These are phyloP conservation scores for Cephus rjabovi DNA, from an alignment of 2,888 invertebrate species.

Conservation along the genomic window DNA sequence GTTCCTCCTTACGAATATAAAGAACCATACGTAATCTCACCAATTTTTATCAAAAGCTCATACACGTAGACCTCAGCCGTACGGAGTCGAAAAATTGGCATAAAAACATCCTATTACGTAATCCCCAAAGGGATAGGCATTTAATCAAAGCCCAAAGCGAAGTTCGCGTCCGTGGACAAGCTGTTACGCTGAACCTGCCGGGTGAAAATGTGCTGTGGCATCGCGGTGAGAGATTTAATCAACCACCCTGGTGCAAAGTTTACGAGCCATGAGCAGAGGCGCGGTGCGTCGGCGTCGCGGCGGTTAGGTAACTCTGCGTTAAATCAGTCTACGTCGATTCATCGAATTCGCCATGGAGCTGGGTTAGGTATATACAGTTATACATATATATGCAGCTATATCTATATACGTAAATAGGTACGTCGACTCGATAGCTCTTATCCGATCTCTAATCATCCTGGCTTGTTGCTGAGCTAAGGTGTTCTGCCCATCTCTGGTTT, in stretches of 20 bases:
- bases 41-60: background rate
- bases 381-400: background rate
- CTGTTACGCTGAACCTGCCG: background rate
- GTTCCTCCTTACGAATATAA: background rate
- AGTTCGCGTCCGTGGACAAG: slow-evolving; percentile 1
- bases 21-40: background rate
- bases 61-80: background rate
- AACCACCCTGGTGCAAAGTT: background rate
- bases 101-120: background rate
- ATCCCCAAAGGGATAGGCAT: background rate
- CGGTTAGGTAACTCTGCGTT: background rate
- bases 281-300: background rate
- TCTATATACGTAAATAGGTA: background rate
- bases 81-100: background rate
- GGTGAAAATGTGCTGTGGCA: background rate
- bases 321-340: background rate
- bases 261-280: background rate
- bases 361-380: background rate
- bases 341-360: background rate
- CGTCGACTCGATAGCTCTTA: background rate
- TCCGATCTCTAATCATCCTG: slow-evolving; percentile 3
- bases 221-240: background rate
- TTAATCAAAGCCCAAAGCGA: background rate
- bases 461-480: slow-evolving; percentile 4
- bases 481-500: slow-evolving; percentile 7